Conservation (phyloP, 2,888 invertebrate species). For the Nudaria mundana region DNA sequence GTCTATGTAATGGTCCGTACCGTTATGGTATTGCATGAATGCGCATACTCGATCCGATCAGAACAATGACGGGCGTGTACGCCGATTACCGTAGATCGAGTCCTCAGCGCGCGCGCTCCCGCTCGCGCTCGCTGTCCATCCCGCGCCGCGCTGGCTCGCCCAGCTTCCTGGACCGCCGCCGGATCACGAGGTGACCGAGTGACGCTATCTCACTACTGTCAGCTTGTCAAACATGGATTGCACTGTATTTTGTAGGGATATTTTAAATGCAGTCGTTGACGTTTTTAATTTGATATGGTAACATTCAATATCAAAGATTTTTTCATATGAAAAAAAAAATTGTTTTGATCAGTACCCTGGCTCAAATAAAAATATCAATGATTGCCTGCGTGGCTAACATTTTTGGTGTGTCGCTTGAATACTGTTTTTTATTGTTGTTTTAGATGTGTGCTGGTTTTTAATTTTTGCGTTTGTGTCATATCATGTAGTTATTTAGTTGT, state of each 20-base stretch:
- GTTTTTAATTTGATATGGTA: constrained; percentile 8
- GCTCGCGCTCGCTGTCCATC: constrained; percentile 90
- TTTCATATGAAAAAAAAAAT: neutral
- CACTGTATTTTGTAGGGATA: constrained; percentile 26
- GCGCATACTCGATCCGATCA: constrained; percentile 37
- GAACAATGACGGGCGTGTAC: constrained; percentile 79
- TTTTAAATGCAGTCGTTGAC: constrained; percentile 14
- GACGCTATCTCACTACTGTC: neutral
- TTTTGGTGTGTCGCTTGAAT: constrained; percentile 62
- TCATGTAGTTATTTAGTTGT: constrained; percentile 23
- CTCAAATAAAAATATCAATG: constrained; percentile 24
- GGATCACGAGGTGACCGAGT: constrained; percentile 92
- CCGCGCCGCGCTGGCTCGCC: constrained; percentile 96
- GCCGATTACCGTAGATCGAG: constrained; percentile 76
- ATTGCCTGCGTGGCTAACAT: constrained; percentile 43
- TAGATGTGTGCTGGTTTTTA: constrained; percentile 41
- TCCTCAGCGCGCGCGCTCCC: constrained; percentile 16
- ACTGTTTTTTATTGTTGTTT: constrained; percentile 27
- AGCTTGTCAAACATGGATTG: constrained; percentile 7
- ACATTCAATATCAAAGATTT: neutral
- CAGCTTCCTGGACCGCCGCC: constrained; percentile 94
- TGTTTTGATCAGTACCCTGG: neutral
- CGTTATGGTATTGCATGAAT: constrained; percentile 39
- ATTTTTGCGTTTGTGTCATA: constrained; percentile 45
- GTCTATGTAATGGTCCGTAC: constrained; percentile 27